Evolutionary conservation across 1,140 invertebrate genomes (phyloP), one percentile per base, ranked within the genome.

Genomic region (Notospermus geniculatus): DNA sequence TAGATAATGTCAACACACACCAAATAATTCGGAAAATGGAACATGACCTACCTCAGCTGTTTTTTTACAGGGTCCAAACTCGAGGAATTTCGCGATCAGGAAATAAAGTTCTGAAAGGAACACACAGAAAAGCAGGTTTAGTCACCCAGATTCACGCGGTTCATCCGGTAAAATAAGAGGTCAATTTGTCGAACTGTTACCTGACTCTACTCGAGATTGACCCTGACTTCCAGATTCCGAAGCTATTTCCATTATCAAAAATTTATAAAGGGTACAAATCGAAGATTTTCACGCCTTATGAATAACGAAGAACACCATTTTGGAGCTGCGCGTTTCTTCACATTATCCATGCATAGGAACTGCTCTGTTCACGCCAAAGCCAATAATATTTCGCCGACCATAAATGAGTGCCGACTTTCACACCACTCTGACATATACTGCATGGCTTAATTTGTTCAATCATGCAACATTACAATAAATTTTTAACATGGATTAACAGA

Each of bases 1-100:
- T 62, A 65, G 54, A 63, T 66, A 54, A 59, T 60, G 32, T 50
- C 54, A 52, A 25, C 66, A 57, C 19, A 39, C 45, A 64, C 54
- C 36, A 23, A 55, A 59, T 41, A 62, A 58, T 45, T 54, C 39
- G 62, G 45, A 25, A 62, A 66, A 63, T 59, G 54, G 57, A 71
- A 70, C 36, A 55, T 29, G 63, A 87, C 87, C 87, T 85, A 96
- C 93, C 86, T 93, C 83, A 62, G 89, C 87, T 69, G 91, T 87
- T 75, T 89, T 85, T 72, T 87, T 84, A 77, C 94, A 90, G 19
- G 92, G 91, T 52, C 93, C 91, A 64, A 85, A 83, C 62, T 88
- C 85, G 72, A 97, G 85, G 85, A 93, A 96, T 85, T 92, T 92
- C 65, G 90, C 89, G 75, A 97, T 93, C 77, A 97, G 85, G 86